Conservation (phyloP, 2,888 invertebrate species). For the Phragmatobia fuliginosa region DNA sequence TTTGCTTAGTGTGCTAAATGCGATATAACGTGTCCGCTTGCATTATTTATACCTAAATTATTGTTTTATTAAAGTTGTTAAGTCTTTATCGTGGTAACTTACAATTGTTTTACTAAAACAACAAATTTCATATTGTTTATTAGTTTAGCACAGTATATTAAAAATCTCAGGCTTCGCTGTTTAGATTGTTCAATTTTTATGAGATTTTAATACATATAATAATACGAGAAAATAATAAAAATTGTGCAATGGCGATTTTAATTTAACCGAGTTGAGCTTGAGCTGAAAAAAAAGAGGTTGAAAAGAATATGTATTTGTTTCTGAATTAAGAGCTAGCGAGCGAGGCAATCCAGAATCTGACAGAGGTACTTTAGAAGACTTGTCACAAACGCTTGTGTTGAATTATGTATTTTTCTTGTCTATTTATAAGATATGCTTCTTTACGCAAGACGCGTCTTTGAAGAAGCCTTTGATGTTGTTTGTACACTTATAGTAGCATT, state of each 20-base stretch:
- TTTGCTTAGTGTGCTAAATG: slow-evolving; percentile 6
- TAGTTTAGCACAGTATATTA: background rate
- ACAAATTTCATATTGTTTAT: background rate
- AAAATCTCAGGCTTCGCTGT: too few relatives aligned
- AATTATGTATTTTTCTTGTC: too few relatives aligned
- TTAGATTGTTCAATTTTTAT: slow-evolving; percentile 1
- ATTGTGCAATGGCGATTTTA: background rate
- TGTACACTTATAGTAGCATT: background rate
- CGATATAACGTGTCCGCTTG: slow-evolving; percentile 5
- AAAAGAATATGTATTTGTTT: background rate
- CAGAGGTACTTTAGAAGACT: too few relatives aligned
- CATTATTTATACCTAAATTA: background rate
- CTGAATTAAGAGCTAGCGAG: background rate
- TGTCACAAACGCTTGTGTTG: too few relatives aligned
- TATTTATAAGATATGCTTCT: background rate
- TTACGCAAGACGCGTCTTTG: background rate
- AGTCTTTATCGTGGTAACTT: background rate
- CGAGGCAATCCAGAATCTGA: too few relatives aligned
- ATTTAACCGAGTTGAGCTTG: background rate
- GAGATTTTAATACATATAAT: too few relatives aligned
- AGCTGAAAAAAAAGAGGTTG: background rate
- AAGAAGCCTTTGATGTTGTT: background rate
- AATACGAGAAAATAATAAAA: too few relatives aligned
- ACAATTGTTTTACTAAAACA: background rate
- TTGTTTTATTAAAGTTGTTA: background rate